phyloP scores from a whole-genome alignment of 2,888 invertebrate genomes.

The Drosophila formosana region DNA sequence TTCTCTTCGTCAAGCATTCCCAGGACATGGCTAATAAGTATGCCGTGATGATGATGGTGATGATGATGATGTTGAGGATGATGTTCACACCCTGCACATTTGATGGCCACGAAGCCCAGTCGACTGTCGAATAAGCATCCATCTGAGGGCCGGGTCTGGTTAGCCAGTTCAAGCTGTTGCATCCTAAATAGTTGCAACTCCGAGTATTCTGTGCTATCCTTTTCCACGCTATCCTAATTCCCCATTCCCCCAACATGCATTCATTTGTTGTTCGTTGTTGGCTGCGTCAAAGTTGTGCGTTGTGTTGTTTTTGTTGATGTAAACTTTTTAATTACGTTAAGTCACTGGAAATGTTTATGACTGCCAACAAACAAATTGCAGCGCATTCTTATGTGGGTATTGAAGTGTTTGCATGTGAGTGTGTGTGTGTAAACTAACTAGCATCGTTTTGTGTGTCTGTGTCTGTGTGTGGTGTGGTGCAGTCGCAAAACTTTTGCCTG shows the following conservation, averaged over 20 bases:
- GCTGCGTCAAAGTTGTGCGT: constrained; percentile 24
- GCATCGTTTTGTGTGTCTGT: constrained; percentile 9
- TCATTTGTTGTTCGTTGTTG: constrained; percentile 10
- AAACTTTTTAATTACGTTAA: constrained; percentile 74
- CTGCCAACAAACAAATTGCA: constrained; percentile 49
- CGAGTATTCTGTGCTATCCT: not conserved
- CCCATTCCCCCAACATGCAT: constrained; percentile 2
- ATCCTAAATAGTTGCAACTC: constrained; percentile 36
- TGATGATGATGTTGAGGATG: constrained; percentile 4
- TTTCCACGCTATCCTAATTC: not conserved
- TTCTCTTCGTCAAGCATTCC: not conserved
- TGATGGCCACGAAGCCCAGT: not conserved
- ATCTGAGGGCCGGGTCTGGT: constrained; percentile 2
- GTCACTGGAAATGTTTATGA: constrained; percentile 51
- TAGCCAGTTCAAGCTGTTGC: constrained; percentile 35
- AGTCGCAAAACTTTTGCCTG: constrained; percentile 41
- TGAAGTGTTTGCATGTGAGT: constrained; percentile 3
- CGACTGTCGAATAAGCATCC: not conserved
- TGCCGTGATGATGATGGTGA: constrained; percentile 7
- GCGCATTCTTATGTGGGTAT: constrained; percentile 30
- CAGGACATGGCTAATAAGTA: constrained; percentile 2
- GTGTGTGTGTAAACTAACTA: constrained; percentile 18
- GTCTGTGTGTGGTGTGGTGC: constrained; percentile 14
- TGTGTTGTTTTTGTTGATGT: constrained; percentile 33
- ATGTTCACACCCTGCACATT: constrained; percentile 7